Conservation (phyloP, 1,140 invertebrate species). For the Hyphantria cunea region DNA sequence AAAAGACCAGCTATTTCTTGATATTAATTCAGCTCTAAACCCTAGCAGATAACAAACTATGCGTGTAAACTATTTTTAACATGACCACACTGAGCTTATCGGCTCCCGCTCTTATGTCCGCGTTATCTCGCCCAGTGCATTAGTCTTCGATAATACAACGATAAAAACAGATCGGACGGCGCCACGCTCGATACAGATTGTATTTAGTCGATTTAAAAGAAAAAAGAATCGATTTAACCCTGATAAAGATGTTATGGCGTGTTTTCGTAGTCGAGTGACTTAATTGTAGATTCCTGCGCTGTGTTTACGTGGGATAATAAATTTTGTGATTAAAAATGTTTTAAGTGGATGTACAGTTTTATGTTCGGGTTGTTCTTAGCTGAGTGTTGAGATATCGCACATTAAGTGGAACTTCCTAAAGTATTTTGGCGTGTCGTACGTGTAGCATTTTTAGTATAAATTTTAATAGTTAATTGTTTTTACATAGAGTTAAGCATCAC, state of each 20-base stretch:
- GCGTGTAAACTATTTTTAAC: slow-evolving; percentile 80
- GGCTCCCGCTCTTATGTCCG: slow-evolving; percentile 74
- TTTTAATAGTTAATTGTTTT: slow-evolving; percentile 12
- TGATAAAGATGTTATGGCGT: slow-evolving; percentile 76
- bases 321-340: slow-evolving; percentile 37
- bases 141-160: slow-evolving; percentile 76
- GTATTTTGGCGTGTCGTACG: background rate
- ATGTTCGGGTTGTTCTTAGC: slow-evolving; percentile 19
- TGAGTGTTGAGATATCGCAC: slow-evolving; percentile 13
- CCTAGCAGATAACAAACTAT: slow-evolving; percentile 70
- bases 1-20: too few species aligned
- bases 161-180: slow-evolving; percentile 76
- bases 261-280: slow-evolving; percentile 68
- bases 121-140: slow-evolving; percentile 75
- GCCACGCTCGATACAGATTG: slow-evolving; percentile 74
- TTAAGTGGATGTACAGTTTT: slow-evolving; percentile 29
- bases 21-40: slow-evolving; percentile 21
- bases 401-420: slow-evolving; percentile 13
- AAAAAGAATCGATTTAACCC: slow-evolving; percentile 71
- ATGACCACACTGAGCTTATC: slow-evolving; percentile 78
- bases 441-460: slow-evolving; percentile 12
- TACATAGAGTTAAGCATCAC: background rate
- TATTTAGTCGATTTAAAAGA: slow-evolving; percentile 67
- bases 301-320: slow-evolving; percentile 44
- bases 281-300: slow-evolving; percentile 74